phyloP scores from a whole-genome alignment of 2,113 vertebrate species.

The Crypturellus undulatus region DNA sequence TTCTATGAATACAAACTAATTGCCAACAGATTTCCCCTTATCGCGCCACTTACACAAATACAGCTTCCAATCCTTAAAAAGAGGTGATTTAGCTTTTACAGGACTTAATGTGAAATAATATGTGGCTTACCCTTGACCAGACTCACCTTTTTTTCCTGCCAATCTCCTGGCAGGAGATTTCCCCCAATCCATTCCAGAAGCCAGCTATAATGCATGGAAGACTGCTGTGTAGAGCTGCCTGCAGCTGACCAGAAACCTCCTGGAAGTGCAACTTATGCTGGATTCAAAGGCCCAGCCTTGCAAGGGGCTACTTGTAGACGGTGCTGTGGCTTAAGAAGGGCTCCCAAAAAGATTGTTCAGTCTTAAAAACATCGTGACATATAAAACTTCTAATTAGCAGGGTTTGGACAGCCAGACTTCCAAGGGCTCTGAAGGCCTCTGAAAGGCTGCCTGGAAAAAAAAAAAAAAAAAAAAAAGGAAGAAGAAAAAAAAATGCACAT shows the following conservation, averaged over 20 bases:
- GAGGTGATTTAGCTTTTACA: neutral
- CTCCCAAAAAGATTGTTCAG: neutral
- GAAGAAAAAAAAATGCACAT: neutral
- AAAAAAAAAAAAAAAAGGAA: rapidly evolving
- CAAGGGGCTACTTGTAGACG: neutral
- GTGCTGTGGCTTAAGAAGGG: neutral
- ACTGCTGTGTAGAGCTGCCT: neutral
- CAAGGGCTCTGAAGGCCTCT: neutral
- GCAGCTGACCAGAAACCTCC: neutral
- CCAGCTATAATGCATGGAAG: neutral
- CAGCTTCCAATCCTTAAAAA: constrained; percentile 32
- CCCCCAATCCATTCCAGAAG: constrained; percentile 10
- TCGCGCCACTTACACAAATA: constrained; percentile 27
- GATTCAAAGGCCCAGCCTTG: neutral
- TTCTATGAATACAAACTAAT: neutral
- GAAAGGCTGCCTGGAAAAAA: neutral
- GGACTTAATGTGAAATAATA: constrained; percentile 50
- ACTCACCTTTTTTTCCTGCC: neutral
- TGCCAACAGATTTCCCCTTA: constrained; percentile 4
- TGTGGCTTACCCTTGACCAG: constrained; percentile 11
- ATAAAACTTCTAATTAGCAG: neutral
- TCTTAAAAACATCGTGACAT: neutral
- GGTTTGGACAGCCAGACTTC: neutral
- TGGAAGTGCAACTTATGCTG: neutral
- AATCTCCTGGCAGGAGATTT: constrained; percentile 23